Percentiles rank a stretch among this genome's conserved stretches.
phyloP scores from a whole-genome alignment of 2,113 vertebrate genomes.

The Lampris megalopsis region DNA sequence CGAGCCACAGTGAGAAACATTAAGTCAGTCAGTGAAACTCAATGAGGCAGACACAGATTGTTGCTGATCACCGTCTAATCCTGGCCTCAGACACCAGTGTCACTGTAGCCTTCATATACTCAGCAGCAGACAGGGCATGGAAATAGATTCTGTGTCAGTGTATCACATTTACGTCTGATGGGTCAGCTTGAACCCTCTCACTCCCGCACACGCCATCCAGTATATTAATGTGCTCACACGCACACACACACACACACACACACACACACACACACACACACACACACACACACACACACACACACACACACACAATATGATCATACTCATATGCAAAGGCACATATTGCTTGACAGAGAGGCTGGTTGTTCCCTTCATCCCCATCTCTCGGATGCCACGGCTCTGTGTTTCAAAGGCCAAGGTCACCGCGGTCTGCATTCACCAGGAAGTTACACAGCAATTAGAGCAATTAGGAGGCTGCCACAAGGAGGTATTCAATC shows the following conservation, averaged over 20 bases:
- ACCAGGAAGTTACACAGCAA: constrained; percentile 80
- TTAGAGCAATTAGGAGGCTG: constrained; percentile 80
- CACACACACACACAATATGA: constrained; percentile 28
- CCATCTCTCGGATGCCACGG: constrained; percentile 58
- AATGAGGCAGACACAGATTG: not conserved
- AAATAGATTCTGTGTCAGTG: constrained; percentile 42
- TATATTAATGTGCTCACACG: constrained; percentile 3
- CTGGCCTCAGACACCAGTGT: constrained; percentile 26
- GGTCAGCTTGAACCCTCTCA: constrained; percentile 31
- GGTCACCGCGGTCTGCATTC: constrained; percentile 71
- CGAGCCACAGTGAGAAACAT: no score
- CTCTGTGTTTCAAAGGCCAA: constrained; percentile 81
- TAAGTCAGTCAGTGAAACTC: no score
- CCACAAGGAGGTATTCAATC: constrained; percentile 65
- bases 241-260: not conserved
- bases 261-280: constrained; percentile 17
- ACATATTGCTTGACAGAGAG: constrained; percentile 57
- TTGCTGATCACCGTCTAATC: constrained; percentile 21
- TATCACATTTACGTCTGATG: constrained; percentile 44
- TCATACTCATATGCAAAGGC: constrained; percentile 19
- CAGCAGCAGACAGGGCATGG: constrained; percentile 7
- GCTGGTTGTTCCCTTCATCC: constrained; percentile 62
- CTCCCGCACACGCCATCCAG: constrained; percentile 24
- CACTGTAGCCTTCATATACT: constrained; percentile 9
- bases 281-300: constrained; percentile 22